A percentile compares a stretch with the other conserved stretches of the same genome.
phyloP scores from a whole-genome alignment of 2,888 invertebrate species.

The Cryptus armator region DNA sequence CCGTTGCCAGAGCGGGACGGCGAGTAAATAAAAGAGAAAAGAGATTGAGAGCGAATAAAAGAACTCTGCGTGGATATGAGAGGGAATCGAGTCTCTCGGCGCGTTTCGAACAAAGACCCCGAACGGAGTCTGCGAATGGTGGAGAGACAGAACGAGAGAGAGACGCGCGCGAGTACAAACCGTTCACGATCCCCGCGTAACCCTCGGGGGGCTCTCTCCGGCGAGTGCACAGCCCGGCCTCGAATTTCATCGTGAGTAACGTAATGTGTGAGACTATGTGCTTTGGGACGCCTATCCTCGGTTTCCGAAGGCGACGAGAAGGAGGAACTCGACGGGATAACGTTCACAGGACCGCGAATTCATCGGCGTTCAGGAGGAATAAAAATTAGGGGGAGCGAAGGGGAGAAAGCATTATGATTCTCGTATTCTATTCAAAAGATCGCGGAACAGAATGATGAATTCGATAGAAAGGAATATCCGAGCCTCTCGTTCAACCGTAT shows the following conservation, averaged over 20 bases:
- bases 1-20: conserved; percentile 4
- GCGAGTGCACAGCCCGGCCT: conserved; percentile 58
- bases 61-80: conserved; percentile 47
- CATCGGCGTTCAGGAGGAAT: conserved; percentile 35
- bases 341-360: conserved; percentile 50
- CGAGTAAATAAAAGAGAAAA: conserved; percentile 45
- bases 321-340: conserved; percentile 44
- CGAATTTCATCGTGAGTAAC: conserved; percentile 66
- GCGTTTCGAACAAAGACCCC: conserved; percentile 64
- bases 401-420: conserved; percentile 54
- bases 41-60: conserved; percentile 66
- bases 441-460: conserved; percentile 13
- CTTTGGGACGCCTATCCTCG: conserved; percentile 24
- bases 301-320: conserved; percentile 24
- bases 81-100: conserved; percentile 60
- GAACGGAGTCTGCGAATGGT: conserved; percentile 54
- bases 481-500: background rate
- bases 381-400: conserved; percentile 4
- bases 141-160: conserved; percentile 52
- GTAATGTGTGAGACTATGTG: background rate
- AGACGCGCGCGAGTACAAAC: conserved; percentile 2
- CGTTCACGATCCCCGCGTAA: conserved; percentile 56
- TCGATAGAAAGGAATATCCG: conserved; percentile 11
- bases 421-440: conserved; percentile 7
- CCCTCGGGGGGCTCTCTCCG: conserved; percentile 39